Percentiles rank a stretch among this genome's conserved stretches.
These are phyloP conservation scores for Rynchops niger DNA, from an alignment of 2,113 vertebrate species.

Conservation along the genomic window DNA sequence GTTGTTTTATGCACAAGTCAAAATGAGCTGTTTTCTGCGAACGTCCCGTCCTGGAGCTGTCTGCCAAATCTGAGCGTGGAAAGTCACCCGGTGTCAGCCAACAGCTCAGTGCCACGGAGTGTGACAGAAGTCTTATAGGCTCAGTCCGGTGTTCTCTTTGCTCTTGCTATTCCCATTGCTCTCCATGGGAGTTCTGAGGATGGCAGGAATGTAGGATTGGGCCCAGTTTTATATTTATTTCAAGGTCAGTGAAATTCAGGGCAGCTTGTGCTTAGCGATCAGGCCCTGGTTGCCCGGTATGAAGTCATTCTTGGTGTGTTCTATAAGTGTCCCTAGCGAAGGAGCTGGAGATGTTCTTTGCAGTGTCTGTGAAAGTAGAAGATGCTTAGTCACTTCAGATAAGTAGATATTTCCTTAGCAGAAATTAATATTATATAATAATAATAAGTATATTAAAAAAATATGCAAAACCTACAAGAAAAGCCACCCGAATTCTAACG, in stretches of 20 bases:
- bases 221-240: neutral
- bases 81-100: neutral
- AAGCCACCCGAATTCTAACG: fast-evolving
- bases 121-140: neutral
- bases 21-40: neutral
- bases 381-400: neutral
- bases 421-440: neutral
- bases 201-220: neutral
- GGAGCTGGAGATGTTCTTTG: neutral
- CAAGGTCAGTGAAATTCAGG: neutral
- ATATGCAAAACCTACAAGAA: neutral
- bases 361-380: neutral
- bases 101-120: neutral
- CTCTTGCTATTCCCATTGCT: neutral
- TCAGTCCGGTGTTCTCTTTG: neutral
- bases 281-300: fast-evolving
- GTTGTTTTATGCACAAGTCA: neutral
- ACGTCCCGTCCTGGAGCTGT: neutral
- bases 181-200: neutral
- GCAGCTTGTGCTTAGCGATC: neutral
- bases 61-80: neutral
- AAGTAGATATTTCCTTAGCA: neutral
- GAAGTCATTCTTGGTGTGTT: neutral
- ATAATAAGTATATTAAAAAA: neutral
- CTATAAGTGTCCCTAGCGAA: neutral